Evolutionary conservation across 2,797 vertebrate genomes (phyloP).

Genomic region (Crocidura indochinensis): DNA sequence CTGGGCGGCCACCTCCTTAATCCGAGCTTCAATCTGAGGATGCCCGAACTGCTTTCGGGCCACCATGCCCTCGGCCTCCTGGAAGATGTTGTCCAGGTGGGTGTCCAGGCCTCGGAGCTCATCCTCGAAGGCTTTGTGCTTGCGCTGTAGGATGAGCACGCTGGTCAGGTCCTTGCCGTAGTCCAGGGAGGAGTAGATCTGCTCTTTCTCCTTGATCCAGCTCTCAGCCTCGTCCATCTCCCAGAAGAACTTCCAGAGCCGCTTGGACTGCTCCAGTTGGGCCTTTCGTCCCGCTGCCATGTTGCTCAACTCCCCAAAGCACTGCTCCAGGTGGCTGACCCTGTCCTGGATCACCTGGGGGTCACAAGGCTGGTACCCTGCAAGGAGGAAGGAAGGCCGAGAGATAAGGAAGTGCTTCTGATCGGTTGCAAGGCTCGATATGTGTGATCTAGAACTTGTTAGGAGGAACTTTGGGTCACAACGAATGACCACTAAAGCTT

Average conservation of each 20-base stretch:
- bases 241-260: slow-evolving; percentile 97
- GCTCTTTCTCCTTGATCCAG: slow-evolving; percentile 98
- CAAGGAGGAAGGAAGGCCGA: not conserved
- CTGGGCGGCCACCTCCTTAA: slow-evolving; percentile 91
- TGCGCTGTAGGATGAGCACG: slow-evolving; percentile 95
- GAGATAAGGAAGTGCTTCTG: not conserved
- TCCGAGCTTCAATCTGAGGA: slow-evolving; percentile 91
- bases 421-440: not conserved
- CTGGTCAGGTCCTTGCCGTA: slow-evolving; percentile 97
- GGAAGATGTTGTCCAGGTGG: slow-evolving; percentile 91
- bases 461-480: not conserved
- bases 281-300: slow-evolving; percentile 93
- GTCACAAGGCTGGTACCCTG: slow-evolving; percentile 98
- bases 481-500: slow-evolving; percentile 40
- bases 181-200: slow-evolving; percentile 96
- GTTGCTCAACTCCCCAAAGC: slow-evolving; percentile 93
- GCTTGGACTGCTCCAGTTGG: slow-evolving; percentile 94
- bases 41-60: slow-evolving; percentile 92
- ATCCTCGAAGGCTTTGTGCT: slow-evolving; percentile 96
- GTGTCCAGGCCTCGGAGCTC: slow-evolving; percentile 93
- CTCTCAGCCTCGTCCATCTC: slow-evolving; percentile 96
- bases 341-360: slow-evolving; percentile 96
- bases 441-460: not conserved
- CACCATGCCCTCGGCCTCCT: slow-evolving; percentile 93
- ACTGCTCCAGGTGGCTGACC: slow-evolving; percentile 95